These are phyloP conservation scores for Typhlichthys subterraneus DNA, from an alignment of 2,797 vertebrate genomes.

Conservation along the genomic window DNA sequence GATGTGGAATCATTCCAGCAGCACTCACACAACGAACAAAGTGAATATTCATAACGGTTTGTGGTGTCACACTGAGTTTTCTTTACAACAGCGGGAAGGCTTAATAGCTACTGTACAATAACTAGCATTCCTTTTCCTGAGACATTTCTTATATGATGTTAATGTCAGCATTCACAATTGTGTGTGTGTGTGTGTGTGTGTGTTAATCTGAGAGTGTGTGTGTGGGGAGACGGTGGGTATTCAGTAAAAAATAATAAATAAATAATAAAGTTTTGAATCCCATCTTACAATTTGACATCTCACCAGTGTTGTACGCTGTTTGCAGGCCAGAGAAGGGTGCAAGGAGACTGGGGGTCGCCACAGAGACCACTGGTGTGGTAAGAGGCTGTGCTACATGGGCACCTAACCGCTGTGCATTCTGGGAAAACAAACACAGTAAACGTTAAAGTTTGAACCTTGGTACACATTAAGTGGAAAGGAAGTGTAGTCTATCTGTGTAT, in stretches of 20 bases:
- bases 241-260: neutral
- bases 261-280: neutral
- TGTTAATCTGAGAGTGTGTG: too few relatives aligned
- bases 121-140: conserved; percentile 1
- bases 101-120: too few relatives aligned
- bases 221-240: too few relatives aligned
- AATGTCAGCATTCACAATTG: neutral
- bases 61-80: conserved; percentile 41
- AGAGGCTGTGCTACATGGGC: conserved; percentile 90
- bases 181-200: too few relatives aligned
- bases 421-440: conserved; percentile 62
- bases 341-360: conserved; percentile 94
- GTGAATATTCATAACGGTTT: conserved; percentile 72
- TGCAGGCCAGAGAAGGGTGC: conserved; percentile 95
- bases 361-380: conserved; percentile 94
- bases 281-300: conserved; percentile 39
- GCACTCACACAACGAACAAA: conserved; percentile 68
- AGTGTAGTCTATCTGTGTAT: neutral
- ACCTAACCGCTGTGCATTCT: conserved; percentile 90
- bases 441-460: neutral
- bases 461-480: conserved; percentile 12
- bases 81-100: neutral
- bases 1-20: conserved; percentile 68
- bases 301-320: conserved; percentile 95
- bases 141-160: neutral